Evolutionary conservation across 2,113 vertebrate species (phyloP).

Genomic region (Anhinga anhinga): DNA sequence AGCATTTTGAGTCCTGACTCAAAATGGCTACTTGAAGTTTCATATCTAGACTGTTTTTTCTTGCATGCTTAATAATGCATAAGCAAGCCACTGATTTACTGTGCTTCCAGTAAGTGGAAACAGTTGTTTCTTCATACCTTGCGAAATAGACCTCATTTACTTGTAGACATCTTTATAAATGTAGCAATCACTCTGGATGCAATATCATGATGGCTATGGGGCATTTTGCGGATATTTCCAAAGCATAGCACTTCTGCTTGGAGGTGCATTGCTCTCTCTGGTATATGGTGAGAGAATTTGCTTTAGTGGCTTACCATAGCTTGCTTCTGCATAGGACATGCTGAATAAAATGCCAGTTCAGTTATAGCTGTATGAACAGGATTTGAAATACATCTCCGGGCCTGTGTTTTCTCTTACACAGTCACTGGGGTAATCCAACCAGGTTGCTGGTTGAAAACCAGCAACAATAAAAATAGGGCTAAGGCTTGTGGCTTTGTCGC

Average conservation of each 20-base stretch:
- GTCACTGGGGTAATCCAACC: background rate
- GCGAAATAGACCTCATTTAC: background rate
- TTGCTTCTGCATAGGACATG: background rate
- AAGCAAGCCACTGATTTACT: background rate
- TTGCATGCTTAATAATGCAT: background rate
- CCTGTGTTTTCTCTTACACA: background rate
- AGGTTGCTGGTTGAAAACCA: background rate
- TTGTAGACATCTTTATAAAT: constrained; percentile 4
- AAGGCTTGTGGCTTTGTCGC: background rate
- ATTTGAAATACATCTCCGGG: background rate
- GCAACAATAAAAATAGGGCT: background rate
- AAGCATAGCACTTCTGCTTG: background rate
- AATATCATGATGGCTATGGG: background rate
- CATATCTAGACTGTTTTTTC: background rate
- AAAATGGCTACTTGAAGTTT: background rate
- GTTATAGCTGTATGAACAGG: background rate
- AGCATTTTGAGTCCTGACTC: background rate
- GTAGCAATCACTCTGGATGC: background rate
- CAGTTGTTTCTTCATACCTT: constrained; percentile 52
- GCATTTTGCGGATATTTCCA: background rate
- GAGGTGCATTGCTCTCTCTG: background rate
- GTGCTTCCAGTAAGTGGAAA: constrained; percentile 23
- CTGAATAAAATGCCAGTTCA: background rate
- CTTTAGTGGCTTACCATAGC: background rate
- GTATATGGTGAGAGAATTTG: background rate